Evolutionary conservation across 2,797 vertebrate species (phyloP), one percentile per base, ranked within the genome.

Genomic region (Malurus leucopterus): DNA sequence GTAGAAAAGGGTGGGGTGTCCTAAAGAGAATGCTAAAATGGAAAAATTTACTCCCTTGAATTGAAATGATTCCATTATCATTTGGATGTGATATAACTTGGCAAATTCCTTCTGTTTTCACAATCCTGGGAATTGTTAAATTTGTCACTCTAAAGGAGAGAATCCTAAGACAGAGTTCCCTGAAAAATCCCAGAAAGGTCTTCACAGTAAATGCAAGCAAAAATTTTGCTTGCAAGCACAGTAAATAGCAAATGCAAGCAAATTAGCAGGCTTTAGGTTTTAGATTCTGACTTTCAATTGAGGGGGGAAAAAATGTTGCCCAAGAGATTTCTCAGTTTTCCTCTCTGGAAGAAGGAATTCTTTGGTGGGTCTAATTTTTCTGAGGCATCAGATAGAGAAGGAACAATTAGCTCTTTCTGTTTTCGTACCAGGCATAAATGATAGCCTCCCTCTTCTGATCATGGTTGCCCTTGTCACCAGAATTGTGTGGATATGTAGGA

Each of bases 31-130:
- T 0, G 0, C 13, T 88, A 70, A 94, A 91, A 86, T 88, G 88
- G 92, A 95, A 95, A 95, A 91, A 51, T 24, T 83, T 0, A 89
- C 50, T 92, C 46, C 22, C n/a, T 86, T 69, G 34, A 51, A 64
- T 15, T 70, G 75, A 87, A 93, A 80, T 54, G 1, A 73, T 87
- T 92, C 80, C 68, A 70, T 87, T 93, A 87, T 92, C 80, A 47
- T 90, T 93, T 93, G 69, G 92, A 84, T 79, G 43, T 65, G 64
- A 75, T 82, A 85, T 67, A 80, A 55, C 40, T 65, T 0, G 0
- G 26, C 71, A 65, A 55, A 78, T 91, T 79, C 47, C 15, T 84
- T 75, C 59, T 84, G 46, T 61, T 84, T 91, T 91, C 49, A 18
- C 49, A 83, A 76, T 67, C 63, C 70, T 93, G 44, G 57, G 32